phyloP scores from a whole-genome alignment of 2,888 invertebrate species.

The Stenichneumon culpator region DNA sequence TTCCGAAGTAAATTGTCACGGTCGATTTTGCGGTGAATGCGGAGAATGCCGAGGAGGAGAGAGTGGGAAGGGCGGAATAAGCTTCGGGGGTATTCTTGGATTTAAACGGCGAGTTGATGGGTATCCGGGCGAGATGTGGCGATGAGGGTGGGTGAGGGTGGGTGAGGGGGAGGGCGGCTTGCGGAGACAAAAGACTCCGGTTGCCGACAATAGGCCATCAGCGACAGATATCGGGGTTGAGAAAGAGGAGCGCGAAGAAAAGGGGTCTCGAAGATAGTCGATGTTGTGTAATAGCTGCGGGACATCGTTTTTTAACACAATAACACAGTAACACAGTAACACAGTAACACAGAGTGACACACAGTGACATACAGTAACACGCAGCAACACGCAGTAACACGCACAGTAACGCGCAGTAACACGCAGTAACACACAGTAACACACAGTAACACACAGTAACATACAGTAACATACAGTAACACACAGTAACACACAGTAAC shows the following conservation, averaged over 20 bases:
- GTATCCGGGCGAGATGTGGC: slow-evolving; percentile 60
- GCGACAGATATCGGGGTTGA: slow-evolving; percentile 57
- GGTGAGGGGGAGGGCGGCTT: no score
- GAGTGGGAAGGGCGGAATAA: slow-evolving; percentile 14
- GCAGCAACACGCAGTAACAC: no score
- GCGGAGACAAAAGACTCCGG: slow-evolving; percentile 61
- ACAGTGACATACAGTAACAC: no score
- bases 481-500: no score
- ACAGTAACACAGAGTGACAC: no score
- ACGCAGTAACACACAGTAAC: no score
- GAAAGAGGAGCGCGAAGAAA: slow-evolving; percentile 32
- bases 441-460: no score
- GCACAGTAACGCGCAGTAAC: no score
- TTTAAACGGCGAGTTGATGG: slow-evolving; percentile 66
- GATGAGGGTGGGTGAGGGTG: no score
- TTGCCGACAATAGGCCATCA: slow-evolving; percentile 78
- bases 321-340: neutral
- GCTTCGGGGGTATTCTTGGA: slow-evolving; percentile 50
- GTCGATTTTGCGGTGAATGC: slow-evolving; percentile 15
- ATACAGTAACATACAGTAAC: no score
- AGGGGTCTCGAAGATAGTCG: slow-evolving; percentile 1
- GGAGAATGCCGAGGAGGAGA: neutral
- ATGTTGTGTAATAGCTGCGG: slow-evolving; percentile 7
- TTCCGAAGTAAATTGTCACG: neutral
- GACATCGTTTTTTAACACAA: neutral